Evolutionary conservation across 2,888 invertebrate genomes (phyloP).

Genomic region (Aporophyla lueneburgensis): DNA sequence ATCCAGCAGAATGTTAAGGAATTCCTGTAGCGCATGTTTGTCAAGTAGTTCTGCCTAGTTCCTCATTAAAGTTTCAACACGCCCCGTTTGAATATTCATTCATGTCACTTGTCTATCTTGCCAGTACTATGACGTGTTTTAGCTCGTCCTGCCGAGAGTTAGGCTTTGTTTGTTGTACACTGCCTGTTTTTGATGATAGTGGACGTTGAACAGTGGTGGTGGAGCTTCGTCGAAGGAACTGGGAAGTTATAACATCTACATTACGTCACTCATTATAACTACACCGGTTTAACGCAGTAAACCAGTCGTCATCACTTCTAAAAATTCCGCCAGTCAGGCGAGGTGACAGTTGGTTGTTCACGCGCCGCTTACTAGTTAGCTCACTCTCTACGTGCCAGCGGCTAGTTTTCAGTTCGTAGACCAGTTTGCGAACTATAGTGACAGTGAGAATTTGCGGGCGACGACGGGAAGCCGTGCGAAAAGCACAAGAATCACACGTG

Average conservation of each 20-base stretch:
- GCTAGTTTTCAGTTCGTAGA: no score
- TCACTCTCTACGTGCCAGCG: no score
- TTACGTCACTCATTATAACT: no score
- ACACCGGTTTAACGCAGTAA: no score
- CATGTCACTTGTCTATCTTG: slow-evolving; percentile 62
- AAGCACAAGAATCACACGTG: no score
- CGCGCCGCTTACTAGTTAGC: no score
- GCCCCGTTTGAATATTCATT: slow-evolving; percentile 75
- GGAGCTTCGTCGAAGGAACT: background rate
- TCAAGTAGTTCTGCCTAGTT: slow-evolving; percentile 39
- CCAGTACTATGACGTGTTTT: slow-evolving; percentile 7
- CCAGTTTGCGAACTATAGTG: no score
- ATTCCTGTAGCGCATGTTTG: slow-evolving; percentile 29
- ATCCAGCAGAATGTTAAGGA: background rate
- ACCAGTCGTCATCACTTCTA: no score
- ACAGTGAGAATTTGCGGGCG: no score
- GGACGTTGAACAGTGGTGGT: background rate
- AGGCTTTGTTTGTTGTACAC: background rate
- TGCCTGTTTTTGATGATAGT: background rate
- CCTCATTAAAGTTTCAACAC: slow-evolving; percentile 73
- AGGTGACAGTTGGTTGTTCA: no score
- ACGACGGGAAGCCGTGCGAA: no score
- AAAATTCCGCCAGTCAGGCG: no score
- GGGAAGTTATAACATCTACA: background rate
- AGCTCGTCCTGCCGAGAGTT: background rate